These are phyloP conservation scores for Apis mellifera DNA, from an alignment of 1,140 invertebrate species.

Conservation along the genomic window DNA sequence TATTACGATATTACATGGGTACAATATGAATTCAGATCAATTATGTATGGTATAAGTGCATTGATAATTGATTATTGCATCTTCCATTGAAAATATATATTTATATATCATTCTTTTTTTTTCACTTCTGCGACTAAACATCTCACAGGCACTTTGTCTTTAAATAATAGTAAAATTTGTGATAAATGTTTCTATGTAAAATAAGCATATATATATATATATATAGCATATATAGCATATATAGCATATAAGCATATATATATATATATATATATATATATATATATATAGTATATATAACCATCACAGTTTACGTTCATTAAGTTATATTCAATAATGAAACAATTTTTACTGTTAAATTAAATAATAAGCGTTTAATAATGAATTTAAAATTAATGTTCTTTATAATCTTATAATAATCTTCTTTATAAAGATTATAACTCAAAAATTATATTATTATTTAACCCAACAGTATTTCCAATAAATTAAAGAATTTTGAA, in stretches of 20 bases:
- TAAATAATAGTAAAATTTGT: slow-evolving; percentile 66
- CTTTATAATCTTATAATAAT: background rate
- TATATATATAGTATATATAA: slow-evolving; percentile 15
- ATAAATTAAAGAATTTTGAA: slow-evolving; percentile 40
- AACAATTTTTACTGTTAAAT: slow-evolving; percentile 11
- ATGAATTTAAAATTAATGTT: slow-evolving; percentile 20
- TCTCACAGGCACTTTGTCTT: slow-evolving; percentile 75
- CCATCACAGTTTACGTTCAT: slow-evolving; percentile 60
- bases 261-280: slow-evolving; percentile 15
- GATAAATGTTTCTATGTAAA: slow-evolving; percentile 58
- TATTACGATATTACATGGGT: slow-evolving; percentile 69
- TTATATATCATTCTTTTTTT: slow-evolving; percentile 57
- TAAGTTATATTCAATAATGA: slow-evolving; percentile 35
- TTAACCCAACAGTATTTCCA: slow-evolving; percentile 33
- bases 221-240: background rate
- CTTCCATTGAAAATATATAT: slow-evolving; percentile 71
- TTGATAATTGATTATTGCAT: slow-evolving; percentile 71
- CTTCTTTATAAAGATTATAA: background rate
- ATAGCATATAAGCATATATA: slow-evolving; percentile 41
- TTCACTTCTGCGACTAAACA: slow-evolving; percentile 63
- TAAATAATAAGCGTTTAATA: slow-evolving; percentile 17
- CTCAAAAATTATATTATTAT: slow-evolving; percentile 24
- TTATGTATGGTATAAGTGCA: slow-evolving; percentile 63
- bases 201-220: slow-evolving; percentile 56
- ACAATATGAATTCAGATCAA: slow-evolving; percentile 68